Evolutionary conservation across 1,140 invertebrate species (phyloP).

Genomic region (Philaenus spumarius): DNA sequence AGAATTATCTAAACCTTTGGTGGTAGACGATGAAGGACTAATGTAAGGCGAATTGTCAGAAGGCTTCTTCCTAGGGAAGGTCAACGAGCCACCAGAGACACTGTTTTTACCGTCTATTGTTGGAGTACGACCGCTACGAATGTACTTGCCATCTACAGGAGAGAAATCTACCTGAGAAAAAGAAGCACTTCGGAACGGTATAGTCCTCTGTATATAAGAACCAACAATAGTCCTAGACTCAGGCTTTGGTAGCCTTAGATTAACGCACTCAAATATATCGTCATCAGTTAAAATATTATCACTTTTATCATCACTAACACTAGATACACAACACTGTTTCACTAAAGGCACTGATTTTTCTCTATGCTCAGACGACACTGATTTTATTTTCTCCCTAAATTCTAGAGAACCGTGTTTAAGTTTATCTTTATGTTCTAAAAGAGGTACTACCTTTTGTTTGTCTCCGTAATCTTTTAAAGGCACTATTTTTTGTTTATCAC

Average conservation of each 20-base stretch:
- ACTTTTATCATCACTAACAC: no score
- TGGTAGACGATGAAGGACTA: constrained; percentile 16
- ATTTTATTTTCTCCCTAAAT: no score
- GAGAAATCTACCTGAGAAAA: constrained; percentile 73
- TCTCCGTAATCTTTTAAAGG: no score
- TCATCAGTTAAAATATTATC: constrained; percentile 30
- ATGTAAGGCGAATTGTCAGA: constrained; percentile 20
- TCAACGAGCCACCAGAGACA: constrained; percentile 18
- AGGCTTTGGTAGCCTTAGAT: constrained; percentile 44
- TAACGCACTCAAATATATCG: constrained; percentile 34
- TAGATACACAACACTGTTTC: no score
- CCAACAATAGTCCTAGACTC: constrained; percentile 49
- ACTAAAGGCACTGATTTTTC: no score
- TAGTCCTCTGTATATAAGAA: constrained; percentile 49
- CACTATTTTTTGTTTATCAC: no score
- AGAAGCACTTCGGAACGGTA: constrained; percentile 69
- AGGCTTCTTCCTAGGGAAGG: constrained; percentile 23
- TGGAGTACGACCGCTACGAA: constrained; percentile 22
- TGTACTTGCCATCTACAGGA: constrained; percentile 39
- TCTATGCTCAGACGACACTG: no score
- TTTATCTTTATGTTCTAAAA: no score
- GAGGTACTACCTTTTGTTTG: no score
- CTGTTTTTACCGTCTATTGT: not conserved
- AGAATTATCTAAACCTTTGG: constrained; percentile 22
- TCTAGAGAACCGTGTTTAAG: no score